Base-by-base conservation (phyloP, 2,113 vertebrate genomes). In the Miniopterus natalensis region DNA sequence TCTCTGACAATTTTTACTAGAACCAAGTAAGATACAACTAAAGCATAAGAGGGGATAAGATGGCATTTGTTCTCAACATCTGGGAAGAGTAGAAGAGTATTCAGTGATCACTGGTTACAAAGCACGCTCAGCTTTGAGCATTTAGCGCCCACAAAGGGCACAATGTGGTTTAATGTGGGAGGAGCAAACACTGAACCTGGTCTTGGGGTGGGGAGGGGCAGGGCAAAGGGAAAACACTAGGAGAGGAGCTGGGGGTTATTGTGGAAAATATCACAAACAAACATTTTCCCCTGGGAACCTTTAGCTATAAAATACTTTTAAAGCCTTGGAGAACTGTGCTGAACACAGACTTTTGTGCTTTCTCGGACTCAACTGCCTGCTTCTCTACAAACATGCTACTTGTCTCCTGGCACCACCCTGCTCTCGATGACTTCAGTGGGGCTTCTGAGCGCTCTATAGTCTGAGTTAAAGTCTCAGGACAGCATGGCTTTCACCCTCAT, bases 141-240 rank as follows among this genome's bases (percentile, higher is more conserved):
- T 6, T 4, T 6, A 45, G 17, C 17, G 21, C 27, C 47, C 49
- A 68, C 49, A 71, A 71, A 51, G 8, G 71, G n/a, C n/a, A 78
- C 25, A 83, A 42, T 36, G 2, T 2, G 14, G 17, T 18, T 63
- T 51, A 61, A 68, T 15, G 3, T 49, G 29, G 27, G 20, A 15
- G 29, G 49, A 29, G 18, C 29, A 23, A 95, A 53, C 6, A 23
- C 0, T 59, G 61, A 66, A 51, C 5, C 57, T 27, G 3, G 21
- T 5, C 5, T 1, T 8, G 8, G 31, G 23, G 23, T 3, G 11
- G 8, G 1, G 11, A 23, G 1, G 5, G 5, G 14, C 1, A 61
- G 15, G 15, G 36, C 31, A 13, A 89, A 73, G 17, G 63, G 51
- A 74, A 55, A 93, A 57, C 23, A 51, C 31, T 4, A 45, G 21